phyloP scores from a whole-genome alignment of 2,113 vertebrate genomes.

The Anseranas semipalmata region DNA sequence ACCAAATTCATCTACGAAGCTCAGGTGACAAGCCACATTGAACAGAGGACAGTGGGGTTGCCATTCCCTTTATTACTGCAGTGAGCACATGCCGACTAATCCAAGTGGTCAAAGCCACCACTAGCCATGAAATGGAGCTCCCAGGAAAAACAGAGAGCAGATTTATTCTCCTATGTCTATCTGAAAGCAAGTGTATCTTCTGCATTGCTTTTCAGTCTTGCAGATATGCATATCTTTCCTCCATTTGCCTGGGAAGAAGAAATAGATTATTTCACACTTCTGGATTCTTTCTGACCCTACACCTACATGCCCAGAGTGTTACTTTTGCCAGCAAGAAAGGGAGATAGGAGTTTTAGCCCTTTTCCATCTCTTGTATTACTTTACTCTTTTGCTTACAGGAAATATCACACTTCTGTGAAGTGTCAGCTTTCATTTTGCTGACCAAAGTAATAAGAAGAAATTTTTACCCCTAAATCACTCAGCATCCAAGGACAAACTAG shows the following conservation, averaged over 20 bases:
- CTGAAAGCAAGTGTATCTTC: not conserved
- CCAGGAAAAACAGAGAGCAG: not conserved
- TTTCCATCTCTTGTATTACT: not conserved
- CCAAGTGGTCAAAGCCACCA: not conserved
- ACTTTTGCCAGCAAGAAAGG: not conserved
- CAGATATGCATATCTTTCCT: not conserved
- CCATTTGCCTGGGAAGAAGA: not conserved
- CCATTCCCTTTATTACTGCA: not conserved
- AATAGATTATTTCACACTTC: not conserved
- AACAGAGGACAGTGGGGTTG: not conserved
- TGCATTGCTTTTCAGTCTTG: not conserved
- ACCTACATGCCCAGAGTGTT: not conserved
- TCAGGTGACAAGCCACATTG: not conserved
- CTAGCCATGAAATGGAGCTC: not conserved
- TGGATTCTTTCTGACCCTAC: not conserved
- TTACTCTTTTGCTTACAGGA: not conserved
- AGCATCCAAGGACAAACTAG: not conserved
- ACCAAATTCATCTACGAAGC: not conserved
- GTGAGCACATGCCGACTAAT: not conserved
- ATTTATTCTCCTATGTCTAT: not conserved
- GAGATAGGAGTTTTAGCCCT: not conserved
- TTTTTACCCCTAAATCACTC: not conserved
- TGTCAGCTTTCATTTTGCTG: not conserved
- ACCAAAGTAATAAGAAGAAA: not conserved
- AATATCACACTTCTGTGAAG: not conserved